phyloP scores from a whole-genome alignment of 2,888 invertebrate species.

The Actias luna region DNA sequence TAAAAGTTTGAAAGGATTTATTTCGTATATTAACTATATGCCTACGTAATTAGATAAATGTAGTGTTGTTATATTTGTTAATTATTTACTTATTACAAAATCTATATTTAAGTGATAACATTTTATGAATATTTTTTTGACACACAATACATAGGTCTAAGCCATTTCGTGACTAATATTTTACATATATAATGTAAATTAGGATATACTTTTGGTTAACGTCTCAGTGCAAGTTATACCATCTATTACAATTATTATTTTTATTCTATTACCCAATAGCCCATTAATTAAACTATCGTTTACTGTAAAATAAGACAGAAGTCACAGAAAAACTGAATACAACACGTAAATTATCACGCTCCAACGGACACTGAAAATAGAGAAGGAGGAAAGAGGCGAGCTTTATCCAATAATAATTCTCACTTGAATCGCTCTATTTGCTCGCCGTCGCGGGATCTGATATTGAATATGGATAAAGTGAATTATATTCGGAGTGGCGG shows the following conservation, averaged over 20 bases:
- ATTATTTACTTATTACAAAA: no score
- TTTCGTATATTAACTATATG: no score
- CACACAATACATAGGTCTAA: no score
- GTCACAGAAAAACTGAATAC: slow-evolving; percentile 57
- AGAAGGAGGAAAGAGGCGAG: slow-evolving; percentile 66
- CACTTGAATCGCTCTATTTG: slow-evolving; percentile 79
- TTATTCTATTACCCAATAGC: background rate
- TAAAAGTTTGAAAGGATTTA: no score
- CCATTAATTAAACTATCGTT: slow-evolving; percentile 22
- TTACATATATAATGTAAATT: no score
- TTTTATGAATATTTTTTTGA: no score
- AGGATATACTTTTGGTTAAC: no score
- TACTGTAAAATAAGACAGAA: slow-evolving; percentile 37
- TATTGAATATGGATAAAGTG: slow-evolving; percentile 81
- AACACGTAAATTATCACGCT: slow-evolving; percentile 69
- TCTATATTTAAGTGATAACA: no score
- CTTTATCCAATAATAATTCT: slow-evolving; percentile 80
- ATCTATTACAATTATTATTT: background rate
- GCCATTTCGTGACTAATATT: no score
- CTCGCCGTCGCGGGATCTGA: slow-evolving; percentile 75
- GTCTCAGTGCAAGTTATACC: no score
- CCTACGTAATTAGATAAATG: no score
- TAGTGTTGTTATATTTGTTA: no score
- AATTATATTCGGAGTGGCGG: slow-evolving; percentile 74
- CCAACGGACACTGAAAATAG: slow-evolving; percentile 70